phyloP scores from a whole-genome alignment of 2,888 invertebrate species.

The Drosophila eohydei region DNA sequence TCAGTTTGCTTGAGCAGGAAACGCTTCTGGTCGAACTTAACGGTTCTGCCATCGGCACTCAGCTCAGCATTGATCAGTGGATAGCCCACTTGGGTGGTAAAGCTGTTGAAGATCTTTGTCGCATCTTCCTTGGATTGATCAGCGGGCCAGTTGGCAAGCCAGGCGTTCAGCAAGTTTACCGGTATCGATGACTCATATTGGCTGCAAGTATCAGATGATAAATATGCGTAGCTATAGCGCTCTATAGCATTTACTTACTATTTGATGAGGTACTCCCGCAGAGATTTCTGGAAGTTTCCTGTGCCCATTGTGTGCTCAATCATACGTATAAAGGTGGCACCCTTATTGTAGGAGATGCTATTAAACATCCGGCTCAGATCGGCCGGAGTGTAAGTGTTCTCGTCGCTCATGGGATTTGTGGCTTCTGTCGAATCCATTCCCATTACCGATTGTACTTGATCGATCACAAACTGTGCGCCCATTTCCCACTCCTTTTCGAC shows the following conservation, averaged over 20 bases:
- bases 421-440: constrained; percentile 86
- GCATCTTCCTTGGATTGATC: constrained; percentile 73
- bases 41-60: constrained; percentile 32
- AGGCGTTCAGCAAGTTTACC: constrained; percentile 85
- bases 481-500: constrained; percentile 88
- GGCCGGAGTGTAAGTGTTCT: constrained; percentile 86
- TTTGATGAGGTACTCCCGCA: constrained; percentile 86
- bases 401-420: constrained; percentile 87
- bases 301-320: constrained; percentile 87
- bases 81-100: constrained; percentile 89
- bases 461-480: constrained; percentile 89
- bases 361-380: constrained; percentile 88
- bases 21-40: constrained; percentile 78
- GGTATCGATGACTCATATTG: constrained; percentile 84
- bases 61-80: constrained; percentile 87
- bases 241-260: constrained; percentile 63
- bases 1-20: constrained; percentile 77
- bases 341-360: constrained; percentile 89
- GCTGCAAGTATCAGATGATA: constrained; percentile 42
- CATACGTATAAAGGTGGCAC: constrained; percentile 89
- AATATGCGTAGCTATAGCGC: not conserved
- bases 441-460: constrained; percentile 89
- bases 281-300: constrained; percentile 86
- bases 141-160: constrained; percentile 82
- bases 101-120: constrained; percentile 85